A percentile compares a stretch with the other conserved stretches of the same genome.
Evolutionary conservation across 2,797 vertebrate species (phyloP).

Genomic region (Moxostoma hubbsi): DNA sequence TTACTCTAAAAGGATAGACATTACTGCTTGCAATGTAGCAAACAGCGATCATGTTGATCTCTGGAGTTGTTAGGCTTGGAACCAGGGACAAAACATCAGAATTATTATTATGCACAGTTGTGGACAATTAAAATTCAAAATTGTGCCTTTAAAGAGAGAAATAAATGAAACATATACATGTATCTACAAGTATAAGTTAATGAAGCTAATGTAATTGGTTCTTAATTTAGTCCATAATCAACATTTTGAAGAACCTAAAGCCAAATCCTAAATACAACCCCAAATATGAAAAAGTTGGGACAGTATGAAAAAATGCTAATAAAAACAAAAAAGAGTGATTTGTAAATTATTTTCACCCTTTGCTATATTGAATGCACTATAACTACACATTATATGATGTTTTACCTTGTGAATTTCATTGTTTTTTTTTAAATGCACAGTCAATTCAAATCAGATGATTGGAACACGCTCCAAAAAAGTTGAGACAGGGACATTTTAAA

Average conservation of each 20-base stretch:
- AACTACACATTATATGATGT: no score
- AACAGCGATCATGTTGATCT: neutral
- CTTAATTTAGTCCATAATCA: neutral
- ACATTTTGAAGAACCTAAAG: neutral
- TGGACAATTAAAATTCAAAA: neutral
- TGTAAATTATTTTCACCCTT: no score
- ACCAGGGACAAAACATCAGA: neutral
- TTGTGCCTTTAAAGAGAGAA: conserved; percentile 9
- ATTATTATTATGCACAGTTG: conserved; percentile 2
- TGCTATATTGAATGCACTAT: no score
- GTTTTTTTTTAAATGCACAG: no score
- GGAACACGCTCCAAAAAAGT: no score
- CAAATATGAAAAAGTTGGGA: no score
- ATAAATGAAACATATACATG: neutral
- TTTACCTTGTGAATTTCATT: no score
- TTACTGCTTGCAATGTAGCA: neutral
- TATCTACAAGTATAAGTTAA: conserved; percentile 16
- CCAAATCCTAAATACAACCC: neutral
- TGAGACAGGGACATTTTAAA: no score
- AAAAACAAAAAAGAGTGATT: no score
- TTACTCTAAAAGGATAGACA: neutral
- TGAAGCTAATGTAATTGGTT: conserved; percentile 5
- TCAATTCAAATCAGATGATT: no score
- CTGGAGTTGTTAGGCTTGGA: conserved; percentile 1
- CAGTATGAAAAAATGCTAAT: no score